These are phyloP conservation scores for Erannis defoliaria DNA, from an alignment of 2,888 invertebrate genomes.

Conservation along the genomic window DNA sequence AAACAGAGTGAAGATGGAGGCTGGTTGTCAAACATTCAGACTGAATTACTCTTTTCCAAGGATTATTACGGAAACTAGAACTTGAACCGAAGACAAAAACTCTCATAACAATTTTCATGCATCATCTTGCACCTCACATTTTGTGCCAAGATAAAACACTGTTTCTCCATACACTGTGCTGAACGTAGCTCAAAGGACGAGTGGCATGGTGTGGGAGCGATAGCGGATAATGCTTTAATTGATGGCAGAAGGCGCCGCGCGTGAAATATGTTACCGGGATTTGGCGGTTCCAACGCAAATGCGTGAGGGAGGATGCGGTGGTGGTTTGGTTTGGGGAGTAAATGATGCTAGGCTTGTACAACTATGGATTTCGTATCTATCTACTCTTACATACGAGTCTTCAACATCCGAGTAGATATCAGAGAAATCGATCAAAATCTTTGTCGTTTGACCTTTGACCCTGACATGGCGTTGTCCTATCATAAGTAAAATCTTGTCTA, in stretches of 20 bases:
- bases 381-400: no score
- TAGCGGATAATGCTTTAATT: constrained; percentile 50
- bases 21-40: no score
- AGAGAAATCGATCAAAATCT: no score
- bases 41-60: no score
- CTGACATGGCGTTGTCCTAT: no score
- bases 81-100: no score
- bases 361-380: background rate
- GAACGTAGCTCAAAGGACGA: constrained; percentile 23
- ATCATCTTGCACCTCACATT: background rate
- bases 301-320: constrained; percentile 18
- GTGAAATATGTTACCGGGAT: constrained; percentile 48
- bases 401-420: background rate
- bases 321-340: background rate
- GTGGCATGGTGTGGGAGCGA: constrained; percentile 44
- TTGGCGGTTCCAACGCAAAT: constrained; percentile 39
- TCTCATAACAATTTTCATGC: no score
- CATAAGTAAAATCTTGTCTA: no score
- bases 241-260: constrained; percentile 39
- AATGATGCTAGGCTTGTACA: background rate
- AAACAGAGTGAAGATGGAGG: no score
- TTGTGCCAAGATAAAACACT: constrained; percentile 1
- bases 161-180: background rate
- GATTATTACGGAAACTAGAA: no score
- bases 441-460: no score